phyloP scores from a whole-genome alignment of 2,113 vertebrate species.

The Alosa alosa region DNA sequence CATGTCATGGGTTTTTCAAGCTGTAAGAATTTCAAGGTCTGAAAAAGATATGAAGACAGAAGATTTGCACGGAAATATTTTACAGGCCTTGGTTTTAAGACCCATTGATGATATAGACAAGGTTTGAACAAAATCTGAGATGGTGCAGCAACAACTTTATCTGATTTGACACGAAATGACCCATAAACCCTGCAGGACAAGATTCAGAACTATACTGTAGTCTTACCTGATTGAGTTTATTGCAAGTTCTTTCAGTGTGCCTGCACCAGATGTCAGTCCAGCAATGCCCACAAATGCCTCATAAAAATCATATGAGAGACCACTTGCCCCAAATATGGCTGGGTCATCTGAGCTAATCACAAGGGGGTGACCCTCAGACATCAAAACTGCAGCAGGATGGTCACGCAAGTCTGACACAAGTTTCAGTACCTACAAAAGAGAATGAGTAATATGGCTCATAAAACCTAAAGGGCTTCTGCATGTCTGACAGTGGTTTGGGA shows the following conservation, averaged over 20 bases:
- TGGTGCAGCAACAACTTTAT: no score
- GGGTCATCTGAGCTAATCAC: constrained; percentile 90
- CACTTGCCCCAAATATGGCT: constrained; percentile 76
- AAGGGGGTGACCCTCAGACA: constrained; percentile 80
- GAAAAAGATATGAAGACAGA: no score
- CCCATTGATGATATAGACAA: no score
- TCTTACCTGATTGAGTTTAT: constrained; percentile 84
- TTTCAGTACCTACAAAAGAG: constrained; percentile 74
- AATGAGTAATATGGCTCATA: neutral
- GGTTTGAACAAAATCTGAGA: no score
- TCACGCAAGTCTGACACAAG: constrained; percentile 81
- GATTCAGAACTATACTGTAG: neutral
- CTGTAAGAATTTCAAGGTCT: no score
- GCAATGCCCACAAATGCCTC: constrained; percentile 86
- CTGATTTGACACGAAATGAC: no score
- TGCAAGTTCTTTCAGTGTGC: constrained; percentile 83
- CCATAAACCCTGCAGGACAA: neutral
- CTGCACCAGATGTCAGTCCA: constrained; percentile 75
- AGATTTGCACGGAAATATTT: no score
- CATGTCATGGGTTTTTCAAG: no score
- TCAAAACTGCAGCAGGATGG: constrained; percentile 79
- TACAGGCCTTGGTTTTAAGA: no score
- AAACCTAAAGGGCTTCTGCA: neutral
- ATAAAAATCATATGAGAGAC: constrained; percentile 88
- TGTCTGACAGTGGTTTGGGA: no score